Evolutionary conservation across 2,888 invertebrate genomes (phyloP).

Genomic region (Erebia aethiops): DNA sequence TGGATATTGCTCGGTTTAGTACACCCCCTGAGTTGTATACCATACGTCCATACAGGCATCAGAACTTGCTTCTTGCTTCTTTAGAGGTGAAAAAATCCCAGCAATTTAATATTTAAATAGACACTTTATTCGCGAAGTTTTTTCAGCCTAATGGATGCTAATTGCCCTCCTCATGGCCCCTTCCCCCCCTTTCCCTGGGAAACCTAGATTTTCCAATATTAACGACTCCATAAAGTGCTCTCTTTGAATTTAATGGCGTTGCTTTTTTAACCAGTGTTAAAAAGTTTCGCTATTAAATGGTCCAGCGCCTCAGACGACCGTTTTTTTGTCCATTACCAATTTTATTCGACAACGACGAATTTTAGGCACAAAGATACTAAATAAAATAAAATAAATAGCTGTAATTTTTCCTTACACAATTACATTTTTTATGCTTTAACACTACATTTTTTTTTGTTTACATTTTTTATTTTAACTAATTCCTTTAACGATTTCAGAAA

Average conservation of each 20-base stretch:
- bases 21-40: too few species aligned
- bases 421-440: too few species aligned
- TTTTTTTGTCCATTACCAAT: not conserved
- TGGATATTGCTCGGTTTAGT: too few species aligned
- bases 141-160: conserved; percentile 36
- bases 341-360: too few species aligned
- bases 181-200: conserved; percentile 16
- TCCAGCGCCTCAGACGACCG: not conserved
- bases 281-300: not conserved
- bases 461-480: too few species aligned
- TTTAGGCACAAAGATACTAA: too few species aligned
- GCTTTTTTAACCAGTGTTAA: conserved; percentile 8
- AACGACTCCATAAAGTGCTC: conserved; percentile 36
- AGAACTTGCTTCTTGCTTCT: too few species aligned
- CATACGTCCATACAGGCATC: too few species aligned
- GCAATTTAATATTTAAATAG: conserved; percentile 31
- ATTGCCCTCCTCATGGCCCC: conserved; percentile 36
- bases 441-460: too few species aligned
- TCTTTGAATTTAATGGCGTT: conserved; percentile 21
- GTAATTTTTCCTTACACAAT: too few species aligned
- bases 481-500: too few species aligned
- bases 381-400: too few species aligned
- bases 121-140: conserved; percentile 34
- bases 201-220: conserved; percentile 39
- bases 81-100: not conserved